Percentiles rank a stretch among this genome's conserved stretches.
These are phyloP conservation scores for Anableps anableps DNA, from an alignment of 2,797 vertebrate genomes.

Conservation along the genomic window DNA sequence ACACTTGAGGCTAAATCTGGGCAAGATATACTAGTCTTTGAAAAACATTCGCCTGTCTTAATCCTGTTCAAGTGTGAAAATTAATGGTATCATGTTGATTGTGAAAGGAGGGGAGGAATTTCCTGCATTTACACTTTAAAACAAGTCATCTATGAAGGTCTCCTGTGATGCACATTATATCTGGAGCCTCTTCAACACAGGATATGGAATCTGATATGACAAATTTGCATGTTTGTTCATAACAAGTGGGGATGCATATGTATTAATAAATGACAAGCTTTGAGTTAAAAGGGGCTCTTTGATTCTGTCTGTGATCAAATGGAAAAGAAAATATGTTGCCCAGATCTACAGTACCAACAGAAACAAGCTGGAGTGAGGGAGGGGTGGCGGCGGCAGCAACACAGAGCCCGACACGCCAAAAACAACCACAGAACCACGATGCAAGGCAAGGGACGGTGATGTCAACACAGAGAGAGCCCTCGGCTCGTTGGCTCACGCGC, in stretches of 20 bases:
- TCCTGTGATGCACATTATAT: background rate
- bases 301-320: background rate
- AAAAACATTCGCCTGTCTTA: background rate
- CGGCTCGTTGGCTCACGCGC: constrained; percentile 61
- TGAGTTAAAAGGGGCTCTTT: background rate
- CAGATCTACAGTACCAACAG: constrained; percentile 68
- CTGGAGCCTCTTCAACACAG: background rate
- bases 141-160: background rate
- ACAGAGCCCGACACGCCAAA: constrained; percentile 40
- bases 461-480: constrained; percentile 52
- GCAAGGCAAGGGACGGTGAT: constrained; percentile 53
- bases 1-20: constrained; percentile 69
- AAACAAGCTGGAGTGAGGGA: constrained; percentile 47
- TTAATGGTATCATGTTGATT: background rate
- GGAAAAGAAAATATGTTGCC: constrained; percentile 52
- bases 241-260: background rate
- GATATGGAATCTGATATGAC: background rate
- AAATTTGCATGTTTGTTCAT: background rate
- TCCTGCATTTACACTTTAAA: background rate
- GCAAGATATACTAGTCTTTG: constrained; percentile 47
- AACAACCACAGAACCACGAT: constrained; percentile 59
- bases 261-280: background rate
- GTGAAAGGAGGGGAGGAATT: background rate
- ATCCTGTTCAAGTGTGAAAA: background rate
- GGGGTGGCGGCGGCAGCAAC: constrained; percentile 33